Base-by-base conservation (phyloP, 2,797 vertebrate genomes). In the Argentina silus region DNA sequence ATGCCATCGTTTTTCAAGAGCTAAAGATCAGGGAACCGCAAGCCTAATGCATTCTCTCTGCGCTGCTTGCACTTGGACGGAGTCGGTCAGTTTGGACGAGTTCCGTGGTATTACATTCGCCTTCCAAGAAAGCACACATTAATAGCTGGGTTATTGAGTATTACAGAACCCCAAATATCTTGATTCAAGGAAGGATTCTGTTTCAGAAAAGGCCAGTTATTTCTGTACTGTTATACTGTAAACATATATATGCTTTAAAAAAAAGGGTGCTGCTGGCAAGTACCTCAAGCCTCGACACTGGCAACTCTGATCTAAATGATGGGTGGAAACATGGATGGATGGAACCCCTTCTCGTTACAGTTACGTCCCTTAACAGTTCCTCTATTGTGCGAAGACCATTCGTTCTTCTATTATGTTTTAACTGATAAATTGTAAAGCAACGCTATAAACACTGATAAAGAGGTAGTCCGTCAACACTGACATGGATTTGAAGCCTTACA, bases 11-110 rank as follows among this genome's bases (percentile, higher is more conserved):
- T 90, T 87, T 70, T 90, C 76, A 86, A 85, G 81, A 87, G 83
- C 89, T 90, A 88, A 91, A 92, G 91, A 90, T 90, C 89, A 91
- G 82, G 77, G 81, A 72, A 91, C 90, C 91, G 56, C 91, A 92
- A 85, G 87, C 82, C 83, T 91, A 88, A 90, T 91, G 91, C 81
- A 81, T 88, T 89, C 83, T 91, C 87, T 90, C 83, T 87, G 86
- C 73, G 73, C 87, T 72, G 78, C 79, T 79, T 83, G 72, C 85
- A 75, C 79, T 87, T 86, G 87, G 87, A 91, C 84, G 84, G 85
- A 73, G 86, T 68, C 83, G 81, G 64, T 86, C 80, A 86, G 77
- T 82, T 90, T 91, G 89, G 86, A 88, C 85, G 84, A 36, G 74
- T 87, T 91, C 89, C 85, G 85, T 61, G 59, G 57, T 82, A 85